Base-by-base conservation (phyloP, 2,113 vertebrate genomes). In the Brachypteracias leptosomus region DNA sequence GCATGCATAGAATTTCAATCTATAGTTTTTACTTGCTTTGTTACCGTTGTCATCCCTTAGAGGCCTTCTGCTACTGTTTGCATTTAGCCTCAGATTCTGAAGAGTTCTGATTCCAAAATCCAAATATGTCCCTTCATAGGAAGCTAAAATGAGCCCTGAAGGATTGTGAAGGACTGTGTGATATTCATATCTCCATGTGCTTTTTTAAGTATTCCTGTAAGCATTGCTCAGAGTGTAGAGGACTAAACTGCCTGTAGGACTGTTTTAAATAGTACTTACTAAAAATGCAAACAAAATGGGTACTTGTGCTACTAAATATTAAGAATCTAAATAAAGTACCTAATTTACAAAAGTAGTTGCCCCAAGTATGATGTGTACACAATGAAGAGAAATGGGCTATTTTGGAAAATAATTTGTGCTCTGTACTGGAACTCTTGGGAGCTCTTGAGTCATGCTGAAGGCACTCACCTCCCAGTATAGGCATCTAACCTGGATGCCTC, bases 151-250 rank as follows among this genome's bases (percentile, higher is more conserved):
- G 62, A 85, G 36, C 57, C 62, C 61, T 78, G 47, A 61, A 94
- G 77, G 57, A 62, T 36, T 78, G 54, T 89, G 80, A 81, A 88
- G 29, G 58, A 36, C 47, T 59, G 29, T 70, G n/a, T 51, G 71
- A 8, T 93, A 66, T 86, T 95, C 73, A 21, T 62, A 80, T 55
- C 31, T 81, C 47, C 33, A 10, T 72, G 66, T 66, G 70, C 58
- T 93, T 84, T 93, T 90, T 84, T 89, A 94, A 87, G 86, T 52
- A 85, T 93, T 92, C 90, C 47, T 81, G 58, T 73, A 95, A 87
- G 71, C 33, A n/a, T 54, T 81, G 47, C 93, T 92, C 26, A 67
- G 91, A 93, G 74, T 3, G 5, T 13, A 61, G 66, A 80, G 42
- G 26, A 44, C 67, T 88, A 38, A 90, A 89, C 15, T 63, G 73